Evolutionary conservation across 2,113 vertebrate species (phyloP).

Genomic region (Zonotrichia leucophrys): DNA sequence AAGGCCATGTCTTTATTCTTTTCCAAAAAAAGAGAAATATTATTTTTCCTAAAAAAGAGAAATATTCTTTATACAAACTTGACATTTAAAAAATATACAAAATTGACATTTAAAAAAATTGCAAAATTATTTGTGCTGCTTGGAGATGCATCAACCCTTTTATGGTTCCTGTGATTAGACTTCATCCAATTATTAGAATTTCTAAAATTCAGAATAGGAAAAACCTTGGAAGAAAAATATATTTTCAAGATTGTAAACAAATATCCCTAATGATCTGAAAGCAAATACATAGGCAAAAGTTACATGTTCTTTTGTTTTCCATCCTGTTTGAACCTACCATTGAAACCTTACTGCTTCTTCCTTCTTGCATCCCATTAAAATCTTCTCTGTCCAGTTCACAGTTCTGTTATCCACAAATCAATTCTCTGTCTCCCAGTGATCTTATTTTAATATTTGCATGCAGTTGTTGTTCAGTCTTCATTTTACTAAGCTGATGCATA

Average conservation of each 20-base stretch:
- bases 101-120: not conserved
- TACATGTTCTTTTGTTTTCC: not conserved
- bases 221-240: not conserved
- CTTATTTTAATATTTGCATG: conserved; percentile 56
- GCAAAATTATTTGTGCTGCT: conserved; percentile 23
- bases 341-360: not conserved
- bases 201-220: not conserved
- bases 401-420: conserved; percentile 4
- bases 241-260: not conserved
- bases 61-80: conserved; percentile 7
- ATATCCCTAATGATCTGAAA: not conserved
- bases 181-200: not conserved
- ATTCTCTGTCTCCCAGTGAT: conserved; percentile 29
- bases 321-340: not conserved
- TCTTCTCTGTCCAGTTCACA: conserved; percentile 14
- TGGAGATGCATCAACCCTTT: not conserved
- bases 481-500: conserved; percentile 45
- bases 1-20: not conserved
- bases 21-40: conserved; percentile 30
- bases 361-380: conserved; percentile 24
- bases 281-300: not conserved
- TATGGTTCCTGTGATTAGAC: not conserved
- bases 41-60: not conserved
- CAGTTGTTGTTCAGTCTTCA: conserved; percentile 58
- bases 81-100: no score